Conservation (phyloP, 35 echinoderm and acorn worm genomes). For the Nesometra sesokonis region DNA sequence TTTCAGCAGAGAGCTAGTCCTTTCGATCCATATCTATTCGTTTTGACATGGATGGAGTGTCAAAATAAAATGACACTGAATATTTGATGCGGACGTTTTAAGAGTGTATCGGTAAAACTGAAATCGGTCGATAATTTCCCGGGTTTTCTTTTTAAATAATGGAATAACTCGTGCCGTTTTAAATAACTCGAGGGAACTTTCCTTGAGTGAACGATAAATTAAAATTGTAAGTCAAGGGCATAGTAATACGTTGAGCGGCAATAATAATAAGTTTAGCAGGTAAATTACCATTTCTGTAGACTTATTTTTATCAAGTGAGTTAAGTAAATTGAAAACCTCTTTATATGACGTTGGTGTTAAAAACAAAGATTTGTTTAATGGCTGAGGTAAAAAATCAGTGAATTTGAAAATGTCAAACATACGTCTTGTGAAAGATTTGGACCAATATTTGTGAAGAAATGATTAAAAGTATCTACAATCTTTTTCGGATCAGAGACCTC, state of each 20-base stretch:
- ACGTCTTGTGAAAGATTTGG: neutral
- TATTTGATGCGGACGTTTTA: too few species aligned
- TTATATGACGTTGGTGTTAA: neutral
- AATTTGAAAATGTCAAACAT: neutral
- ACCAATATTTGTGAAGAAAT: neutral
- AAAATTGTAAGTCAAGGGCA: neutral
- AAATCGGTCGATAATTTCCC: neutral
- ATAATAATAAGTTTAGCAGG: conserved; percentile 13
- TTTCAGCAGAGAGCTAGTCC: too few species aligned
- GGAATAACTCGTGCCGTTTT: neutral
- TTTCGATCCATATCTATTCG: too few species aligned
- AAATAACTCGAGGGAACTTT: neutral
- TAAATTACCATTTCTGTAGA: neutral
- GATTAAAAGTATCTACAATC: conserved; percentile 1
- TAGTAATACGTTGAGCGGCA: neutral
- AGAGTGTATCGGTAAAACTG: neutral
- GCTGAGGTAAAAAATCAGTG: neutral
- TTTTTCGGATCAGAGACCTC: neutral
- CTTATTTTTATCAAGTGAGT: neutral
- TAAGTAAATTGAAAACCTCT: neutral
- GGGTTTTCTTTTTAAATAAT: neutral
- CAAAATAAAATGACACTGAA: too few species aligned
- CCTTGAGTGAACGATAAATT: neutral
- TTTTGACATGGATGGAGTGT: too few species aligned
- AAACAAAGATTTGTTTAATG: neutral